A percentile compares a stretch with the other conserved stretches of the same genome.
Evolutionary conservation across 2,888 invertebrate genomes (phyloP).

Genomic region (Dasysyrphus tricinctus): DNA sequence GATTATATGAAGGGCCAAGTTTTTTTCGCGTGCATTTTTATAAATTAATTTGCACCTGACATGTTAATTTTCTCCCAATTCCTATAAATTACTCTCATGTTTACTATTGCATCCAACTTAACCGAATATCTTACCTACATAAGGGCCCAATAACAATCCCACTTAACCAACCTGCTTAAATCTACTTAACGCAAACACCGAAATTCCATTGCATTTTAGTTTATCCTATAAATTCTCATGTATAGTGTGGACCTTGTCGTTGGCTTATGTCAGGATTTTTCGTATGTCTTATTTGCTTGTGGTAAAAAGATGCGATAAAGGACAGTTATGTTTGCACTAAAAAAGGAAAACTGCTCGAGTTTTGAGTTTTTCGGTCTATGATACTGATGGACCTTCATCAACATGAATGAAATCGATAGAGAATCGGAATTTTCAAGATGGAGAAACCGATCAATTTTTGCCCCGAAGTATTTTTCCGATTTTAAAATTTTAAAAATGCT

Average conservation of each 20-base stretch:
- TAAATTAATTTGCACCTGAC: constrained; percentile 63
- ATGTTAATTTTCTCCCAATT: constrained; percentile 49
- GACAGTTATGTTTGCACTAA: background rate
- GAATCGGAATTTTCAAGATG: no score
- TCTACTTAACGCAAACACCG: constrained; percentile 61
- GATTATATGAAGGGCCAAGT: background rate
- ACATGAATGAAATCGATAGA: no score
- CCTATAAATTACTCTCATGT: constrained; percentile 65
- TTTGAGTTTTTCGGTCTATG: background rate
- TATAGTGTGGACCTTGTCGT: constrained; percentile 26
- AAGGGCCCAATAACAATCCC: constrained; percentile 24
- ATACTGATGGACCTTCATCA: no score
- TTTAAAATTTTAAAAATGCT: no score
- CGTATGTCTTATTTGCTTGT: background rate
- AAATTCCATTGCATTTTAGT: constrained; percentile 51
- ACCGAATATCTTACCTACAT: background rate
- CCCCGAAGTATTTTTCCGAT: no score
- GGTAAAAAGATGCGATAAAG: background rate
- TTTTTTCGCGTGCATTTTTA: background rate
- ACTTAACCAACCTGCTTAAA: constrained; percentile 64
- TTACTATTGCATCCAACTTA: background rate
- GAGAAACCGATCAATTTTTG: no score
- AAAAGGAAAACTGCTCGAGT: background rate
- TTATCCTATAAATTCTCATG: background rate
- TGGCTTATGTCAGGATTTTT: constrained; percentile 23